Percentiles rank a stretch among this genome's conserved stretches.
Evolutionary conservation across 2,888 invertebrate species (phyloP).

Genomic region (Orthonevra nobilis): DNA sequence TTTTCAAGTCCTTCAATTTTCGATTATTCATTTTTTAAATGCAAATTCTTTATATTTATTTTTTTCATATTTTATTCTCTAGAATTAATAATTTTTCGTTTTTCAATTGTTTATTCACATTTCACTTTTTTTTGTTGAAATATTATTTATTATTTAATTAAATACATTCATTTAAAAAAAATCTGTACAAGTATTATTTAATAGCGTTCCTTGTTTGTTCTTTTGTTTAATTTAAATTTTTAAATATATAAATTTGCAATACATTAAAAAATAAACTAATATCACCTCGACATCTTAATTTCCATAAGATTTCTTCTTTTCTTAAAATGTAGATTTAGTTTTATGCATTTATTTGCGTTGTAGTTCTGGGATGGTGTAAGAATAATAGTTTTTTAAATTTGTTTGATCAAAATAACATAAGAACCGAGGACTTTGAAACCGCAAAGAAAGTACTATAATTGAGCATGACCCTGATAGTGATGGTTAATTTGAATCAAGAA

Average conservation of each 20-base stretch:
- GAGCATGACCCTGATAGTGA: too few species aligned
- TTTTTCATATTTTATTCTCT: slow-evolving; percentile 9
- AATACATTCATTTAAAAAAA: slow-evolving; percentile 49
- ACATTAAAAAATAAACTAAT: slow-evolving; percentile 62
- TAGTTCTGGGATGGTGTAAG: slow-evolving; percentile 6
- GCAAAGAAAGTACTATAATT: too few species aligned
- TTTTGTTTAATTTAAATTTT: slow-evolving; percentile 23
- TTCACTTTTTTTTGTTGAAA: slow-evolving; percentile 3
- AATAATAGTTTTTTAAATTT: too few species aligned
- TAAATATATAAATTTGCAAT: slow-evolving; percentile 32
- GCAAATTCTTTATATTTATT: slow-evolving; percentile 25
- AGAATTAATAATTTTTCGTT: slow-evolving; percentile 38
- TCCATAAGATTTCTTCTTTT: slow-evolving; percentile 29
- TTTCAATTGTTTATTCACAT: slow-evolving; percentile 51
- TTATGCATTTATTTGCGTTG: slow-evolving; percentile 9
- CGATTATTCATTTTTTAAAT: slow-evolving; percentile 58
- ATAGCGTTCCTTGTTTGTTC: slow-evolving; percentile 27
- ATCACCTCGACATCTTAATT: slow-evolving; percentile 54
- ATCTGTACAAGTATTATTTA: slow-evolving; percentile 45
- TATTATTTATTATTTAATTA: slow-evolving; percentile 12
- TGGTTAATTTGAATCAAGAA: too few species aligned
- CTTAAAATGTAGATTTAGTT: too few species aligned
- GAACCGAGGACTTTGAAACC: too few species aligned
- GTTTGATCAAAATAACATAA: too few species aligned
- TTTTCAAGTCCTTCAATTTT: slow-evolving; percentile 56